Evolutionary conservation across 2,888 invertebrate genomes (phyloP).

Genomic region (Drosophila prolongata): DNA sequence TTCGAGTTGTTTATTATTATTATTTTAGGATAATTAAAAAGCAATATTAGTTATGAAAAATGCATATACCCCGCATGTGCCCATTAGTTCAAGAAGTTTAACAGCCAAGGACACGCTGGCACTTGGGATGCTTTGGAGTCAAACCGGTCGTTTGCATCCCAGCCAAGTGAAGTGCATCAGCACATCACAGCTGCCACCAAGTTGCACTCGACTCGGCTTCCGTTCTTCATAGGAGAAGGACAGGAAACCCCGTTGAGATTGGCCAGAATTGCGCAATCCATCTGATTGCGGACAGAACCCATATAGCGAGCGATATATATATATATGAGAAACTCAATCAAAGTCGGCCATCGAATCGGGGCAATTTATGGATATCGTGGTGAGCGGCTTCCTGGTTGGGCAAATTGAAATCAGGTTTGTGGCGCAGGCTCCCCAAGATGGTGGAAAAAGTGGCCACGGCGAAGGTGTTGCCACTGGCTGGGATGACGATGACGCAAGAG

Average conservation of each 20-base stretch:
- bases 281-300: slow-evolving; percentile 55
- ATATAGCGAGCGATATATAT: slow-evolving; percentile 44
- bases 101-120: slow-evolving; percentile 61
- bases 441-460: slow-evolving; percentile 49
- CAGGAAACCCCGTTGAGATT: slow-evolving; percentile 29
- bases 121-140: slow-evolving; percentile 10
- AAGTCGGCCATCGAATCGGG: slow-evolving; percentile 51
- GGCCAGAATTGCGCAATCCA: slow-evolving; percentile 57
- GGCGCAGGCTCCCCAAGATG: slow-evolving; percentile 61
- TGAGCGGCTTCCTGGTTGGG: slow-evolving; percentile 63
- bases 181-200: slow-evolving; percentile 43
- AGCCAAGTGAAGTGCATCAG: slow-evolving; percentile 12
- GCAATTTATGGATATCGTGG: slow-evolving; percentile 54
- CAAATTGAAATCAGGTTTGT: slow-evolving; percentile 67
- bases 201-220: slow-evolving; percentile 41
- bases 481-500: slow-evolving; percentile 61
- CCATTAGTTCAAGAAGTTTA: slow-evolving; percentile 46
- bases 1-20: too few relatives aligned
- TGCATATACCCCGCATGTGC: slow-evolving; percentile 33
- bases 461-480: slow-evolving; percentile 63
- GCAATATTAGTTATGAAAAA: not conserved
- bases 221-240: slow-evolving; percentile 46
- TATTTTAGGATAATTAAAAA: too few relatives aligned
- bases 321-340: slow-evolving; percentile 40
- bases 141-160: slow-evolving; percentile 54